phyloP scores from a whole-genome alignment of 92 coral and sea anemone genomes.

The Muricea muricata region DNA sequence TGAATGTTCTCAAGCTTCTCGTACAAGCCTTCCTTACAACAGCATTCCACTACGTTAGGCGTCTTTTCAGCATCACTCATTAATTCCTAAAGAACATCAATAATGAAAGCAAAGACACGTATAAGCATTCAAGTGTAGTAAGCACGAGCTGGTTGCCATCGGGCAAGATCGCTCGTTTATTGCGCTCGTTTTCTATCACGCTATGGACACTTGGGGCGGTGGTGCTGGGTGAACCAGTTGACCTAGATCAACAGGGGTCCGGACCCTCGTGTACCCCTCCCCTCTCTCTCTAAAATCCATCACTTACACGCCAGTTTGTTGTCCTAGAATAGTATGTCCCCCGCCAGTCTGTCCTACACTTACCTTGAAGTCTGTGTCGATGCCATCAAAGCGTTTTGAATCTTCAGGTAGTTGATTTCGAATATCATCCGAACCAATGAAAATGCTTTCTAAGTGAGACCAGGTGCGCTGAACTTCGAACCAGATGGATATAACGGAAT shows the following conservation, averaged over 20 bases:
- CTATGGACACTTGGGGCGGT: too few species aligned
- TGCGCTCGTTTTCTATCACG: too few species aligned
- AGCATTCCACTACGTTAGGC: constrained; percentile 92
- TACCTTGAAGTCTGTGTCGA: constrained; percentile 93
- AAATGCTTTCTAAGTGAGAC: constrained; percentile 98
- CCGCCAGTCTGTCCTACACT: background rate
- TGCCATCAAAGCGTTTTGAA: constrained; percentile 96
- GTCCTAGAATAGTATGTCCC: too few species aligned
- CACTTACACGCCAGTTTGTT: too few species aligned
- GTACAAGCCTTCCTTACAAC: constrained; percentile 88
- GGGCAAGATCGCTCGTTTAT: too few species aligned
- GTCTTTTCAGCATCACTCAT: constrained; percentile 87
- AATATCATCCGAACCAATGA: constrained; percentile 98
- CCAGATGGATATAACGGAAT: constrained; percentile 97
- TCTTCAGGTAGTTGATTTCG: constrained; percentile 97
- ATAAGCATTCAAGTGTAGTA: too few species aligned
- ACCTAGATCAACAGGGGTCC: too few species aligned
- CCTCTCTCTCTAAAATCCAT: too few species aligned
- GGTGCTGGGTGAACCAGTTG: too few species aligned
- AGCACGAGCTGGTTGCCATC: too few species aligned
- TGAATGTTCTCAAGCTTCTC: constrained; percentile 93
- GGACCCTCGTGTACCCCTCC: too few species aligned
- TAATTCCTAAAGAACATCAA: constrained; percentile 67
- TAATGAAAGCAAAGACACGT: too few species aligned
- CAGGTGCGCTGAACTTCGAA: constrained; percentile 98